These are phyloP conservation scores for Drosophila neocordata DNA, from an alignment of 1,140 invertebrate genomes.

Conservation along the genomic window DNA sequence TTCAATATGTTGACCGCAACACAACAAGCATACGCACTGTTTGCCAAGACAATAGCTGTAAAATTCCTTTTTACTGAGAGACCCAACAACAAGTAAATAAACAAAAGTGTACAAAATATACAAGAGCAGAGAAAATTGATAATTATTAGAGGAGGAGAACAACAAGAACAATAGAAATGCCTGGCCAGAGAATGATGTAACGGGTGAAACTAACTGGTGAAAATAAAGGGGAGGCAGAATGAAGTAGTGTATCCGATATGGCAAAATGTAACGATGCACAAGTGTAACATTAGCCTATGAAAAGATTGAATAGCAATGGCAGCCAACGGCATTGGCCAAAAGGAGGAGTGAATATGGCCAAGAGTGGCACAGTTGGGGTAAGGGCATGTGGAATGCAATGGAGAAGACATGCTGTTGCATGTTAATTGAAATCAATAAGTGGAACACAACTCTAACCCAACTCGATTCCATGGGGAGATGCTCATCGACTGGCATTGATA, in stretches of 20 bases:
- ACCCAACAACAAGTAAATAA: slow-evolving; percentile 79
- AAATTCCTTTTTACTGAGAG: slow-evolving; percentile 69
- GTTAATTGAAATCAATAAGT: slow-evolving; percentile 82
- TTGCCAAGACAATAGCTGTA: slow-evolving; percentile 63
- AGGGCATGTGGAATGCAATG: slow-evolving; percentile 39
- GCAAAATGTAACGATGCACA: slow-evolving; percentile 71
- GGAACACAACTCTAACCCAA: slow-evolving; percentile 47
- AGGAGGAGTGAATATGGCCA: neutral
- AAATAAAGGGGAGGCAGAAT: neutral
- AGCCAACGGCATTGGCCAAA: slow-evolving; percentile 11
- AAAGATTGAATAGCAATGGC: slow-evolving; percentile 74
- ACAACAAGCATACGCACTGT: slow-evolving; percentile 76
- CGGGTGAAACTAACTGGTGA: neutral
- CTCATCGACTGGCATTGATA: slow-evolving; percentile 4
- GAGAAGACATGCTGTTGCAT: slow-evolving; percentile 79
- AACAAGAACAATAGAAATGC: slow-evolving; percentile 7
- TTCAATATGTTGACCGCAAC: slow-evolving; percentile 33
- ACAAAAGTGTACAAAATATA: slow-evolving; percentile 58
- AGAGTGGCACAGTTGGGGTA: slow-evolving; percentile 39
- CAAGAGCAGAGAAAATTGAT: slow-evolving; percentile 65
- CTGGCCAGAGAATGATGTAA: neutral
- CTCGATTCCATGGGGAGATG: neutral
- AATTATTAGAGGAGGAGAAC: slow-evolving; percentile 70
- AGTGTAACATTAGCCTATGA: slow-evolving; percentile 78
- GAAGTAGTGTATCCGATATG: slow-evolving; percentile 9